These are phyloP conservation scores for Irena cyanogastra DNA, from an alignment of 2,113 vertebrate genomes.

Conservation along the genomic window DNA sequence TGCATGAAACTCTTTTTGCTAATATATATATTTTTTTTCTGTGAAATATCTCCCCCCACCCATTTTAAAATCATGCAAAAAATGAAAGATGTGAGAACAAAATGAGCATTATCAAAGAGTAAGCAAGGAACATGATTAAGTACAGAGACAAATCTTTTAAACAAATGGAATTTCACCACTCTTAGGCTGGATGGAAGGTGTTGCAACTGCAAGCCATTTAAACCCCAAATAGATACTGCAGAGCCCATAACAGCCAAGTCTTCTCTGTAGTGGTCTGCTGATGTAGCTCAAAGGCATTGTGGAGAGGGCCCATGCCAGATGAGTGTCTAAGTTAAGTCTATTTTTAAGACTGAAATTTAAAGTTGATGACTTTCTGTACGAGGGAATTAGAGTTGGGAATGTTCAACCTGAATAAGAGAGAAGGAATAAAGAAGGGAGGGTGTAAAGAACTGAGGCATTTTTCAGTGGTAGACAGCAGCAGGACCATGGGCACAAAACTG, in stretches of 20 bases:
- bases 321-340: background rate
- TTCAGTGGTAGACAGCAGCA: background rate
- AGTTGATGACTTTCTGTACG: background rate
- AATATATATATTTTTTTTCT: conserved; percentile 47
- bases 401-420: background rate
- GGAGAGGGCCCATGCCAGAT: background rate
- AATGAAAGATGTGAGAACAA: conserved; percentile 58
- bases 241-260: background rate
- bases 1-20: conserved; percentile 71
- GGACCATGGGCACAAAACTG: background rate
- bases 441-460: background rate
- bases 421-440: background rate
- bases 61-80: conserved; percentile 63
- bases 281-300: background rate
- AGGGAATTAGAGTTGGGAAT: background rate
- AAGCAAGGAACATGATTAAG: background rate
- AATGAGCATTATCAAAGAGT: background rate
- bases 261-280: background rate
- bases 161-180: background rate
- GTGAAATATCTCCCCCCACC: conserved; percentile 31
- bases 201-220: background rate
- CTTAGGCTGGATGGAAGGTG: background rate
- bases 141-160: background rate
- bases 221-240: background rate
- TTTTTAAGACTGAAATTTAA: background rate